Conservation (phyloP, 2,888 invertebrate species). For the Rhaphigaster nebulosa region DNA sequence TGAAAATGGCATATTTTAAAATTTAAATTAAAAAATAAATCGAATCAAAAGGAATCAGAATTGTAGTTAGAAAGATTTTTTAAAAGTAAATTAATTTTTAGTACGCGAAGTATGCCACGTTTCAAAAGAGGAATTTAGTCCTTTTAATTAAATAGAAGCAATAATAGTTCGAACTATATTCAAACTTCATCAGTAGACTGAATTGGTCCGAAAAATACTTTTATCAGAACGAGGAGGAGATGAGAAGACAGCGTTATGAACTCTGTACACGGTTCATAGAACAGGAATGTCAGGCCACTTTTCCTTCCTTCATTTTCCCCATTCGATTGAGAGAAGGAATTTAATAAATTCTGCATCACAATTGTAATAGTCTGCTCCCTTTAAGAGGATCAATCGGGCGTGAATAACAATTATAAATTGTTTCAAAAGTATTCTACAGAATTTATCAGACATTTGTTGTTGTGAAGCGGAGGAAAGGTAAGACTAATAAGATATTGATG, state of each 20-base stretch:
- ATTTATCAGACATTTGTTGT: background rate
- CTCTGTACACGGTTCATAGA: background rate
- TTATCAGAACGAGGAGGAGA: background rate
- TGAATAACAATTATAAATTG: background rate
- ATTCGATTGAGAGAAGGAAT: background rate
- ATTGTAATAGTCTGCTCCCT: background rate
- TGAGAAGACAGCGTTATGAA: background rate
- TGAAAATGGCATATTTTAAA: too few relatives aligned
- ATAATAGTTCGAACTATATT: background rate
- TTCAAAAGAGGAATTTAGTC: background rate
- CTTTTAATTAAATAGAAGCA: background rate
- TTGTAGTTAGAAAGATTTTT: too few relatives aligned
- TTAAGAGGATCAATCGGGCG: background rate
- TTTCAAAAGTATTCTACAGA: background rate
- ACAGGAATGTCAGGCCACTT: background rate
- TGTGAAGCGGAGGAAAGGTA: background rate
- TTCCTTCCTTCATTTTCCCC: background rate
- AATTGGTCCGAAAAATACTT: background rate
- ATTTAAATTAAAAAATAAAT: too few relatives aligned
- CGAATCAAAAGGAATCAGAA: too few relatives aligned
- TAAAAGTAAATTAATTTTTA: background rate
- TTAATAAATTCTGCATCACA: background rate
- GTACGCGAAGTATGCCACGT: background rate
- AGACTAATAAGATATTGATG: too few relatives aligned
- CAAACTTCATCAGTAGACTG: background rate